Percentiles rank a stretch among this genome's conserved stretches.
These are phyloP conservation scores for Synergus itoensis DNA, from an alignment of 2,888 invertebrate genomes.

Conservation along the genomic window DNA sequence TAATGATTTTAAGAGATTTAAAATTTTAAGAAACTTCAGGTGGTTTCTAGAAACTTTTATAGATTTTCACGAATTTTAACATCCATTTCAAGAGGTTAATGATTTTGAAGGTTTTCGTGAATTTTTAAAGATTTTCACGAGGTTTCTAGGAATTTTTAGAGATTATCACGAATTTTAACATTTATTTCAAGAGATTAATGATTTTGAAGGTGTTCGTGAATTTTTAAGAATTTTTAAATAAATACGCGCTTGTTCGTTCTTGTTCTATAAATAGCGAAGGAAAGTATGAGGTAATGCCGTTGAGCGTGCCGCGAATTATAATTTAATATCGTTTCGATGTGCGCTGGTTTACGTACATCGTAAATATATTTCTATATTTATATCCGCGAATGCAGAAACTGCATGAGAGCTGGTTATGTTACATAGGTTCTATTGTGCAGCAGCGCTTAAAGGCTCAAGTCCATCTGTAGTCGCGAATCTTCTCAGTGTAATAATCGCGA, in stretches of 20 bases:
- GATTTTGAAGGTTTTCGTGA: no score
- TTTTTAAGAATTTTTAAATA: no score
- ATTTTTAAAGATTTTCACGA: no score
- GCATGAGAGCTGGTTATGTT: not conserved
- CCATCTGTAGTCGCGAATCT: constrained; percentile 6
- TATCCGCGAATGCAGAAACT: constrained; percentile 21
- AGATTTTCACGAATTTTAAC: no score
- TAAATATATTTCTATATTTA: not conserved
- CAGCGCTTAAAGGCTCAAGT: constrained; percentile 13
- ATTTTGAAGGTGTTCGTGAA: no score
- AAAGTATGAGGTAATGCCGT: constrained; percentile 66
- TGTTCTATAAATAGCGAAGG: constrained; percentile 67
- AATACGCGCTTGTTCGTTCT: not conserved
- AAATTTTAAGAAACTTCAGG: no score
- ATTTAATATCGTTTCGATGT: constrained; percentile 60
- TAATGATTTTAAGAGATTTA: no score
- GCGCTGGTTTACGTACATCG: not conserved
- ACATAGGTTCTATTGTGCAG: constrained; percentile 9
- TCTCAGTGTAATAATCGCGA: constrained; percentile 48
- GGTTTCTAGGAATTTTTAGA: no score
- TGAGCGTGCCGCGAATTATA: constrained; percentile 66
- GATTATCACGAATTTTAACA: no score
- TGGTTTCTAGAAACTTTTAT: no score
- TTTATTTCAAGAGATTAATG: no score
- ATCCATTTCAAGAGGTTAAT: no score